Evolutionary conservation across 1,140 invertebrate genomes (phyloP).

Genomic region (Lasioglossum baleicum): DNA sequence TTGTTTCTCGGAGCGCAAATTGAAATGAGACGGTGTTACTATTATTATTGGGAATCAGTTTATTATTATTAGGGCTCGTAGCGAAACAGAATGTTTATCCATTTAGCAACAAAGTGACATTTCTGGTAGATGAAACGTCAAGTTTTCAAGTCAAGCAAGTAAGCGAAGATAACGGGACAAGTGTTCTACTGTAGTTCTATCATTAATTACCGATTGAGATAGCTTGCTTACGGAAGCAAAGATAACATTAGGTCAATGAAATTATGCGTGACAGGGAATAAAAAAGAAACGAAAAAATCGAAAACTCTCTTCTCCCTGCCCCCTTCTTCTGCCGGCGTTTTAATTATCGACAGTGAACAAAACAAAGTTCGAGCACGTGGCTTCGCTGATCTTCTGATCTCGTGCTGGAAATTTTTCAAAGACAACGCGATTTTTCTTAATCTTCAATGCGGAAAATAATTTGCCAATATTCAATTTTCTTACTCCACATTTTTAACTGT

Average conservation of each 20-base stretch:
- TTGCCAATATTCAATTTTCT: no score
- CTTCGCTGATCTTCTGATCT: not conserved
- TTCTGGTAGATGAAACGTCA: not conserved
- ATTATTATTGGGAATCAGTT: not conserved
- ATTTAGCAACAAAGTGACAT: not conserved
- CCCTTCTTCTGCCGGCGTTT: no score
- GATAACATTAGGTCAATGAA: not conserved
- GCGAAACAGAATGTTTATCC: no score
- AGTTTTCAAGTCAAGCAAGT: not conserved
- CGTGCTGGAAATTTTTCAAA: not conserved
- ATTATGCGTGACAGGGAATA: not conserved
- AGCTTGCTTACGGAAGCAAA: not conserved
- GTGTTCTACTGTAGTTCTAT: not conserved
- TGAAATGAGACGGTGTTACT: no score
- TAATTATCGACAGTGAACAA: not conserved
- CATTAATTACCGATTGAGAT: not conserved
- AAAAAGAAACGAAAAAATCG: no score
- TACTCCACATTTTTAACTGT: no score
- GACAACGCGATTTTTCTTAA: no score
- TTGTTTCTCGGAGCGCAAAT: no score
- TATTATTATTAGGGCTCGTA: no score
- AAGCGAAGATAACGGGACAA: not conserved
- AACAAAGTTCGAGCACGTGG: not conserved
- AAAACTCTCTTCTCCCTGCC: not conserved
- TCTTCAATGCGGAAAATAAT: no score